phyloP scores from a whole-genome alignment of 2,888 invertebrate genomes.

The Eupeodes latifasciatus region DNA sequence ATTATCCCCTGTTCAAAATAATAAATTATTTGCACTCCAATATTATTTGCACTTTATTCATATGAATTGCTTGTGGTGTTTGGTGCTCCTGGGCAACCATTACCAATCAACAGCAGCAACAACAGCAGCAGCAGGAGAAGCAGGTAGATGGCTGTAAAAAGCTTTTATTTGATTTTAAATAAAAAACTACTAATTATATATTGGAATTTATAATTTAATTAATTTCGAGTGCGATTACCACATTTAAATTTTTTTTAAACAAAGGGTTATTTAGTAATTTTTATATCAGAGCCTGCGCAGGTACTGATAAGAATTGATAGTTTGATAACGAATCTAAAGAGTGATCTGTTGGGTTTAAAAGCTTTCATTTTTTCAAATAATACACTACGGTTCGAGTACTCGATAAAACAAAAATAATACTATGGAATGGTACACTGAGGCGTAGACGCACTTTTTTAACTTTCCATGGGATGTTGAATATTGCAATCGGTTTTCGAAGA shows the following conservation, averaged over 20 bases:
- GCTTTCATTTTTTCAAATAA: background rate
- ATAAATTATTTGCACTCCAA: conserved; percentile 49
- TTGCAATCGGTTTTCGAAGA: too few relatives aligned
- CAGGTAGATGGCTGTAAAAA: conserved; percentile 17
- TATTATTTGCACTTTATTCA: conserved; percentile 51
- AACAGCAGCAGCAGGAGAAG: background rate
- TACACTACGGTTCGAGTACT: too few relatives aligned
- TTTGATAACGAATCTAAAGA: background rate
- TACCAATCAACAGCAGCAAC: background rate
- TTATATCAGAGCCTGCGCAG: background rate
- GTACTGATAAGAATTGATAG: conserved; percentile 11
- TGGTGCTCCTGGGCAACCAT: background rate
- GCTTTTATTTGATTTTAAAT: conserved; percentile 71
- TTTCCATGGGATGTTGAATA: too few relatives aligned
- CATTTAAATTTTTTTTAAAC: conserved; percentile 42
- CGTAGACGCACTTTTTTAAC: too few relatives aligned
- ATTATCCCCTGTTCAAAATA: background rate
- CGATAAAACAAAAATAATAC: too few relatives aligned
- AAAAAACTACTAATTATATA: conserved; percentile 55
- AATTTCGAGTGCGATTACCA: conserved; percentile 69
- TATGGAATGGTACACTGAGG: too few relatives aligned
- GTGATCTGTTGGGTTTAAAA: background rate
- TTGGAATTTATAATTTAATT: conserved; percentile 75
- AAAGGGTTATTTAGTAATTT: conserved; percentile 6
- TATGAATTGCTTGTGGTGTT: conserved; percentile 31